Percentiles rank a stretch among this genome's conserved stretches.
Evolutionary conservation across 2,113 vertebrate species (phyloP).

Genomic region (Progne subis): DNA sequence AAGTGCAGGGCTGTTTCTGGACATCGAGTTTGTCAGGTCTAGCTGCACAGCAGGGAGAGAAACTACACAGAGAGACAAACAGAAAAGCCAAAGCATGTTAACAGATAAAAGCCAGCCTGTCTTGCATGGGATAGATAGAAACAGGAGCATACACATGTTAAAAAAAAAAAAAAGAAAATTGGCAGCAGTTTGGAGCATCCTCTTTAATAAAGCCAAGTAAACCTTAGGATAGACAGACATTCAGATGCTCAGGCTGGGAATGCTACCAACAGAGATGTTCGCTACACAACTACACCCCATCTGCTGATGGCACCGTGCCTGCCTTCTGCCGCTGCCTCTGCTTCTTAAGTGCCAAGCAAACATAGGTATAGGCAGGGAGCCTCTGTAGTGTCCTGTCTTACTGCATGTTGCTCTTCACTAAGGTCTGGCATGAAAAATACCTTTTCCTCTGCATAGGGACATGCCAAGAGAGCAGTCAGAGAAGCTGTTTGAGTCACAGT

Average conservation of each 20-base stretch:
- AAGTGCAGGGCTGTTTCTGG: neutral
- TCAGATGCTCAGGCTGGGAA: constrained; percentile 46
- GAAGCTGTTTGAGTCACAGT: neutral
- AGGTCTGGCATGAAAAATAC: neutral
- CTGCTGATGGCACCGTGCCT: constrained; percentile 46
- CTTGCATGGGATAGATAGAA: neutral
- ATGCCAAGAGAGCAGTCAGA: neutral
- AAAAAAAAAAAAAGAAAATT: neutral
- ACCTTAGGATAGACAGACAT: constrained; percentile 32
- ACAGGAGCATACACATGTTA: constrained; percentile 20
- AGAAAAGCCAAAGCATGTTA: neutral
- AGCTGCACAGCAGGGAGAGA: neutral
- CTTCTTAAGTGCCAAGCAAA: constrained; percentile 2
- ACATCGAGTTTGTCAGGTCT: neutral
- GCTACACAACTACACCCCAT: neutral
- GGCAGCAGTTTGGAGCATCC: neutral
- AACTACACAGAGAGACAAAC: neutral
- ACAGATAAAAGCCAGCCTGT: neutral
- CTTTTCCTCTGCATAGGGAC: neutral
- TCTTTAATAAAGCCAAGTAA: constrained; percentile 48
- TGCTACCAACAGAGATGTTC: neutral
- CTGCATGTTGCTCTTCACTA: neutral
- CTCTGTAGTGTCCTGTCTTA: neutral
- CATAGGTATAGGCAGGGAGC: neutral
- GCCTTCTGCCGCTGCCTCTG: constrained; percentile 7